Percentiles rank a stretch among this genome's conserved stretches.
phyloP scores from a whole-genome alignment of 2,888 invertebrate genomes.

The Abrostola triplasia region DNA sequence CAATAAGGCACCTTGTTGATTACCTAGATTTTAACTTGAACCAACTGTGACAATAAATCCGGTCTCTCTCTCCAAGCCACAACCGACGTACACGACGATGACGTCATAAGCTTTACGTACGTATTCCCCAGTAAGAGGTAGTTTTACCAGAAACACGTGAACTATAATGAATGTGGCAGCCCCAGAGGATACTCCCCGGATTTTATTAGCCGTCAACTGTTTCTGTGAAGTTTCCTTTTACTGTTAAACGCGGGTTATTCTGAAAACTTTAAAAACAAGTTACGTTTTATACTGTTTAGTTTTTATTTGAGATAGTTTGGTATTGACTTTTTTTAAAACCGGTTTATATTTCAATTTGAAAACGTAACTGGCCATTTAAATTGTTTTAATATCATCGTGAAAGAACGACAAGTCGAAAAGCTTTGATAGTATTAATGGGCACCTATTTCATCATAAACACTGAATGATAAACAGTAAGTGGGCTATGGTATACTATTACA shows the following conservation, averaged over 20 bases:
- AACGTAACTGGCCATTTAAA: too few relatives aligned
- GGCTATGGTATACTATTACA: too few relatives aligned
- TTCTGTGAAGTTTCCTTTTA: not conserved
- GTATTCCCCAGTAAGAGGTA: not conserved
- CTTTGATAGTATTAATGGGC: too few relatives aligned
- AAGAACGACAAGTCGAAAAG: too few relatives aligned
- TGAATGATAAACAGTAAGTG: too few relatives aligned
- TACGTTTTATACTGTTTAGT: not conserved
- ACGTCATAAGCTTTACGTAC: not conserved
- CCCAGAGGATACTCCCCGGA: not conserved
- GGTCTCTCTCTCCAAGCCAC: too few relatives aligned
- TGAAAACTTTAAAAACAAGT: slow-evolving; percentile 2
- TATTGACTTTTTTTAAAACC: not conserved
- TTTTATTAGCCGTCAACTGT: slow-evolving; percentile 4
- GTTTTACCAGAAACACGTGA: slow-evolving; percentile 2
- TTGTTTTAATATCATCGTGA: too few relatives aligned
- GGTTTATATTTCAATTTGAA: not conserved
- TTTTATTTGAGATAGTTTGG: not conserved
- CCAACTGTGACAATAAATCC: too few relatives aligned
- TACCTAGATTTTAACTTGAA: too few relatives aligned
- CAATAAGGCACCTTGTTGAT: too few relatives aligned
- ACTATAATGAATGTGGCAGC: slow-evolving; percentile 1
- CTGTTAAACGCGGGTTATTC: not conserved
- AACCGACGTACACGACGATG: not conserved
- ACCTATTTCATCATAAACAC: too few relatives aligned